Evolutionary conservation across 1,140 invertebrate genomes (phyloP).

Genomic region (Augochlora pura): DNA sequence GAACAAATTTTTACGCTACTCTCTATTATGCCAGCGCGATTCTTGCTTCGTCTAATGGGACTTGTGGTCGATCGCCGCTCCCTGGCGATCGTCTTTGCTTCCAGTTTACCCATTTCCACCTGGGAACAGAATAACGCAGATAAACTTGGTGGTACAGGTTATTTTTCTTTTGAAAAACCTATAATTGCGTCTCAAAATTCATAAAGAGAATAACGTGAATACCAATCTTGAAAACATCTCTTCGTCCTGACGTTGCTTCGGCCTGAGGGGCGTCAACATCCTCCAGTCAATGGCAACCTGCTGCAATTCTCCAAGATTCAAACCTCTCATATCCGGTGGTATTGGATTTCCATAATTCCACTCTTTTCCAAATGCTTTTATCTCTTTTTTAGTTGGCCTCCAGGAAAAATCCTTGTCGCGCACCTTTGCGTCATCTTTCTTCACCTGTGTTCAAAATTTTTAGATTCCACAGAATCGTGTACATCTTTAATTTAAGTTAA

Average conservation of each 20-base stretch:
- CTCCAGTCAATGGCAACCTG: slow-evolving; percentile 94
- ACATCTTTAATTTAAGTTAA: no score
- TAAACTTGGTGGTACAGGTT: no score
- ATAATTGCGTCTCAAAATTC: no score
- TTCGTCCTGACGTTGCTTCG: slow-evolving; percentile 90
- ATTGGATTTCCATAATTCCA: slow-evolving; percentile 90
- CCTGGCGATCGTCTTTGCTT: slow-evolving; percentile 84
- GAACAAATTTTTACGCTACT: slow-evolving; percentile 86
- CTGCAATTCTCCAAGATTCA: slow-evolving; percentile 89
- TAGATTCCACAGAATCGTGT: no score
- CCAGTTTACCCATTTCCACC: slow-evolving; percentile 90
- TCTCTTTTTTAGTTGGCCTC: slow-evolving; percentile 85
- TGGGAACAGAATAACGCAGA: slow-evolving; percentile 66
- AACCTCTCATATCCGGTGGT: slow-evolving; percentile 89
- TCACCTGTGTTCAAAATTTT: slow-evolving; percentile 67
- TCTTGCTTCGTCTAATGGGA: slow-evolving; percentile 87
- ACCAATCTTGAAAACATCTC: slow-evolving; percentile 90
- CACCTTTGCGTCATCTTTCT: slow-evolving; percentile 78
- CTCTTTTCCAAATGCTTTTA: slow-evolving; percentile 81
- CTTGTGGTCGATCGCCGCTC: slow-evolving; percentile 84
- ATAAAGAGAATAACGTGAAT: slow-evolving; percentile 6
- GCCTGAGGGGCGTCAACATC: slow-evolving; percentile 93
- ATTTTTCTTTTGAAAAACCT: no score
- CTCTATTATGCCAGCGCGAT: slow-evolving; percentile 89
- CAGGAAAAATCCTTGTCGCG: slow-evolving; percentile 83